Conservation (phyloP, 1,140 invertebrate genomes). For the Eumeta japonica region DNA sequence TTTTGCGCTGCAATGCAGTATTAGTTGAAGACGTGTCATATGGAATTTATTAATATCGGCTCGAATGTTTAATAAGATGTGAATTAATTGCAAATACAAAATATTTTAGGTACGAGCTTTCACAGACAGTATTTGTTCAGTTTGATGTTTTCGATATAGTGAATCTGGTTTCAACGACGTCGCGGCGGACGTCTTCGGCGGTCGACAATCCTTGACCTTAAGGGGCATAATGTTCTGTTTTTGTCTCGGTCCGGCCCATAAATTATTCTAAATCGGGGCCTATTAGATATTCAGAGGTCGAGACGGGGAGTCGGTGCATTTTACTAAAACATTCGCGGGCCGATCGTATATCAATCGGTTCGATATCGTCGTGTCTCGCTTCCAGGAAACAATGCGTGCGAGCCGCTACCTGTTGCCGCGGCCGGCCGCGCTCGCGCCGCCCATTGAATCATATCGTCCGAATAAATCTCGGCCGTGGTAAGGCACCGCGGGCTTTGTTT, state of each 20-base stretch:
- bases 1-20: too few species aligned
- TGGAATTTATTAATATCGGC: too few species aligned
- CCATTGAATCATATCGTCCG: slow-evolving; percentile 25
- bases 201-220: too few species aligned
- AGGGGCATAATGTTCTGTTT: slow-evolving; percentile 48
- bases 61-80: too few species aligned
- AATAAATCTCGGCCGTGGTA: slow-evolving; percentile 33
- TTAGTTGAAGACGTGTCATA: too few species aligned
- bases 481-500: too few species aligned
- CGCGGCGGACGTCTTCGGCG: too few species aligned
- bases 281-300: slow-evolving; percentile 51
- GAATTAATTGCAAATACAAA: too few species aligned
- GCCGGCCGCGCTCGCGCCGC: slow-evolving; percentile 4
- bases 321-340: slow-evolving; percentile 30
- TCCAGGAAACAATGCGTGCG: slow-evolving; percentile 40
- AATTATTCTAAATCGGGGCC: slow-evolving; percentile 48
- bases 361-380: slow-evolving; percentile 32
- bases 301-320: slow-evolving; percentile 35
- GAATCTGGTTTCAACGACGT: too few species aligned
- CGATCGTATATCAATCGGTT: slow-evolving; percentile 48
- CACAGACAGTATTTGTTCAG: too few species aligned
- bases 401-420: slow-evolving; percentile 32
- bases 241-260: slow-evolving; percentile 38
- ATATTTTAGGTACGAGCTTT: too few species aligned
- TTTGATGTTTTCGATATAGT: too few species aligned